These are phyloP conservation scores for Cladorhizidae sp. DNA, from an alignment of 37 sponge, comb jelly and placozoan genomes.

Conservation along the genomic window DNA sequence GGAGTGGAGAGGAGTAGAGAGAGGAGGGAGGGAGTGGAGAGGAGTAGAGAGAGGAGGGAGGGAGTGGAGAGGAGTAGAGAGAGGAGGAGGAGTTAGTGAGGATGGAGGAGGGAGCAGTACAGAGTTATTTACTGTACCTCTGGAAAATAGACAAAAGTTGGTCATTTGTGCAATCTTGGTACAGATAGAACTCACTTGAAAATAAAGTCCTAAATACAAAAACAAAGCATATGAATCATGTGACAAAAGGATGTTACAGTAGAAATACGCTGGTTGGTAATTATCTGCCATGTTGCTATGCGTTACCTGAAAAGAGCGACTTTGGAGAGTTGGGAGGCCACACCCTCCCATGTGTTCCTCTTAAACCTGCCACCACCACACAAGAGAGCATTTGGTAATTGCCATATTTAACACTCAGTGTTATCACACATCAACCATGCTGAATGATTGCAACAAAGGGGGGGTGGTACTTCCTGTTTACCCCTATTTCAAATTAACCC, in stretches of 20 bases:
- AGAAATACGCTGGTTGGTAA: too few species aligned
- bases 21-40: background rate
- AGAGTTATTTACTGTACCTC: slow-evolving; percentile 15
- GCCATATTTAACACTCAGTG: too few species aligned
- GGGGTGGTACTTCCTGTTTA: too few species aligned
- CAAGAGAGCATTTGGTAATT: too few species aligned
- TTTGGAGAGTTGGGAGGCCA: slow-evolving; percentile 23
- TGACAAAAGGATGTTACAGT: background rate
- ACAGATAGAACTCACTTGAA: slow-evolving; percentile 32
- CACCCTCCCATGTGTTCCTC: slow-evolving; percentile 54
- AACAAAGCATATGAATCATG: background rate
- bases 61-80: background rate
- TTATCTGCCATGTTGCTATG: background rate
- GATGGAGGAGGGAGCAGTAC: background rate
- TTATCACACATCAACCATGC: too few species aligned
- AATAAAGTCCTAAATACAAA: slow-evolving; percentile 77
- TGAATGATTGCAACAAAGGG: too few species aligned
- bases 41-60: background rate
- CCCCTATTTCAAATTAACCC: too few species aligned
- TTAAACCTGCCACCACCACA: slow-evolving; percentile 75
- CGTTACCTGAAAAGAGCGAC: slow-evolving; percentile 71
- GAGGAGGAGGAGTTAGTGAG: background rate
- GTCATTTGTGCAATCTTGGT: slow-evolving; percentile 9
- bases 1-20: background rate
- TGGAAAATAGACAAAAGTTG: slow-evolving; percentile 38